Conservation (phyloP, 1,140 invertebrate species). For the Drosophila melanogaster region Release_6_plus_ISO1_MT NC_004354.4:12219001-12219500, state of each 20-base stretch:
- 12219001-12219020: conserved; percentile 48
- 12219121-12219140: not conserved
- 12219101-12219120: conserved; percentile 25
- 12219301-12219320: conserved; percentile 52
- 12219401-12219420: conserved; percentile 65
- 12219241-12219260: conserved; percentile 17
- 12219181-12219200: no score
- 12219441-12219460: conserved; percentile 67
- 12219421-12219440: conserved; percentile 75
- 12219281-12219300: conserved; percentile 38
- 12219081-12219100: conserved; percentile 35
- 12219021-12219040: conserved; percentile 37
- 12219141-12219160: no score
- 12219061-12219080: conserved; percentile 38
- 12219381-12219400: conserved; percentile 65
- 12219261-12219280: not conserved
- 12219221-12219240: not conserved
- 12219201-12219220: not conserved
- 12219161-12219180: no score
- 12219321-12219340: conserved; percentile 24
- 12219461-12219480: conserved; percentile 34
- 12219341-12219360: conserved; percentile 1
- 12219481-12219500: conserved; percentile 1
- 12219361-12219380: conserved; percentile 60
- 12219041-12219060: conserved; percentile 54